Base-by-base conservation (phyloP, 2,888 invertebrate genomes). In the Toxonevra muliebris region DNA sequence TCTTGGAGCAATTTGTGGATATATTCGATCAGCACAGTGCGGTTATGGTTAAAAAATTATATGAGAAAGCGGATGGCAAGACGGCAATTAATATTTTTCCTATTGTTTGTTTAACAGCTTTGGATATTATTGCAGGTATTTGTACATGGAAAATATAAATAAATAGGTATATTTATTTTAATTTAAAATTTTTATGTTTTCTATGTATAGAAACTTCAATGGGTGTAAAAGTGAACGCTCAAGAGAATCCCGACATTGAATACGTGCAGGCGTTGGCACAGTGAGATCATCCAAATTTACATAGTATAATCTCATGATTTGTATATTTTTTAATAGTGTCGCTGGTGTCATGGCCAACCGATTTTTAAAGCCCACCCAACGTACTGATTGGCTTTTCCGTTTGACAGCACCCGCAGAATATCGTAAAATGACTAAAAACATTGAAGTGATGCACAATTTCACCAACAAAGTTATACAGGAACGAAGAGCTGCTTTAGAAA, bases 241-340 rank as follows among this genome's bases (percentile, higher is more conserved):
- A 94, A 81, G 85, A 85, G 55, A 85, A 91, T 77, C 86, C 87
- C 2, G 87, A 91, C 61, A 89, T 91, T 1, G 88, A 89, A 75
- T 94, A 93, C 79, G 92, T 93, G 0, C 86, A 88, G 76, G 89
- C 91, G 90, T 93, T 52, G n/a, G n/a, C n/a, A n/a, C n/a, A n/a
- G n/a, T n/a, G n/a, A n/a, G n/a, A n/a, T n/a, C n/a, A n/a, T n/a
- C n/a, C n/a, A n/a, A n/a, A n/a, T 88, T 89, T 79, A 87, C 86
- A 85, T 77, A 45, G 68, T 50, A 1, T 17, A 8, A 20, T 20
- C 53, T 53, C 9, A 3, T 7, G 30, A n/a, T n/a, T n/a, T n/a
- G n/a, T n/a, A n/a, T n/a, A n/a, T 20, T 19, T 11, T 9, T 30
- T 7, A 7, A 42, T 53, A 82, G 82, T 1, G 74, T 81, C 13